phyloP scores from a whole-genome alignment of 2,113 vertebrate genomes.

The Urocynchramus pylzowi region DNA sequence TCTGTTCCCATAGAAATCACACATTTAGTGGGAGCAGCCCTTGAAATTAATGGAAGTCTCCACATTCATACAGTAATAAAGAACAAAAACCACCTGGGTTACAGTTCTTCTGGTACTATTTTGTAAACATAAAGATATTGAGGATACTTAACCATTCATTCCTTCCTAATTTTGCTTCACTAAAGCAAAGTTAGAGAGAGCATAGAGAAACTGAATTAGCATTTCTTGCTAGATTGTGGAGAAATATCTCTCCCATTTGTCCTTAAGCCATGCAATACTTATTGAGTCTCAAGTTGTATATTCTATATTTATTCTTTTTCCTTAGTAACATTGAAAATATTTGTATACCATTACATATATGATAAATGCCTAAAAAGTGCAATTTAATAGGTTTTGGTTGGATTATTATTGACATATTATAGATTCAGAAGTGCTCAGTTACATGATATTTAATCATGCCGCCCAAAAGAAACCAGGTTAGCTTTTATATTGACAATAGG shows the following conservation, averaged over 20 bases:
- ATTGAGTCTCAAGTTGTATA: not conserved
- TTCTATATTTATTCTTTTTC: not conserved
- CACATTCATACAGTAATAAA: not conserved
- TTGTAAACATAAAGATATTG: not conserved
- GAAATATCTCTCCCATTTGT: not conserved
- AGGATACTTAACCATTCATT: not conserved
- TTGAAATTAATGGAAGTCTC: not conserved
- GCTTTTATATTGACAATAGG: not conserved
- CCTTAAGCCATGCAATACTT: not conserved
- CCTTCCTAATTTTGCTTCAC: not conserved
- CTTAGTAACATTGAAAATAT: not conserved
- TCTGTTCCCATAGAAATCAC: slow-evolving; percentile 27
- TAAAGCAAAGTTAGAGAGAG: not conserved
- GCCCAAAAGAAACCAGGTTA: not conserved
- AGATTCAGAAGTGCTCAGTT: not conserved
- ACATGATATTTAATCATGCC: not conserved
- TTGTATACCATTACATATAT: not conserved
- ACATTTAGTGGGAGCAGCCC: not conserved
- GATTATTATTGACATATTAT: not conserved
- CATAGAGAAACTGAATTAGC: not conserved
- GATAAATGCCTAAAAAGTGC: not conserved
- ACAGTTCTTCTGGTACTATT: not conserved
- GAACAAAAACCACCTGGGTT: not conserved
- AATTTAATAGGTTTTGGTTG: not conserved
- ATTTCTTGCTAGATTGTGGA: not conserved